Evolutionary conservation across 2,797 vertebrate species (phyloP), one percentile per base, ranked within the genome.

Genomic region (Poeciliopsis presidionis): DNA sequence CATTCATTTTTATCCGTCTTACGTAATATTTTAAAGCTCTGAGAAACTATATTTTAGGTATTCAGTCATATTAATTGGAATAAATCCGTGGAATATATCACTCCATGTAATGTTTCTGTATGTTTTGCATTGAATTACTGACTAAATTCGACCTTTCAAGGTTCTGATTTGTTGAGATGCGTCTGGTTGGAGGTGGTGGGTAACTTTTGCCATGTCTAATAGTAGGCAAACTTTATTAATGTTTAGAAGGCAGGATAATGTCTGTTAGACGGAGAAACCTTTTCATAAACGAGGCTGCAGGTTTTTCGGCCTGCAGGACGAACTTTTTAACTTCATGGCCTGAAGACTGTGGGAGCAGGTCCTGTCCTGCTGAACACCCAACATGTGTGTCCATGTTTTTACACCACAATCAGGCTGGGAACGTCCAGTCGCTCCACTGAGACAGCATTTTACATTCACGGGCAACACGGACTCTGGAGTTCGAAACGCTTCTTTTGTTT

Each of bases 261-360:
- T 79, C 72, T 76, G 69, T 45, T 45, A 72, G 28, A 2, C 7
- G 73, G 22, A 45, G 43, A 85, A 85, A 83, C 70, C 47, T 86
- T 93, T 91, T 88, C 82, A 83, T 87, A 90, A 94, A 92, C 89
- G 88, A 89, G 76, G 84, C 87, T 69, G 47, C 75, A 45, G 82
- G 83, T 85, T 82, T 73, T 70, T 87, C 72, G 46, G 73, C 84
- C 88, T 78, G 81, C 81, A 81, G 81, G 87, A 90, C 84, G 84
- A 86, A 84, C 81, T 79, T 82, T 81, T 81, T 74, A 77, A 78
- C 81, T 90, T 83, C 73, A 74, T 72, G 84, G 82, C 86, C 90
- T 80, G 83, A 89, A 85, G 89, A 88, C 89, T 90, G 90, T 89
- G 89, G 81, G 76, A 79, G 90, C 85, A 83, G 85, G 78, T 88